Evolutionary conservation across 1,140 invertebrate genomes (phyloP).

Genomic region (Holotrichia oblita): DNA sequence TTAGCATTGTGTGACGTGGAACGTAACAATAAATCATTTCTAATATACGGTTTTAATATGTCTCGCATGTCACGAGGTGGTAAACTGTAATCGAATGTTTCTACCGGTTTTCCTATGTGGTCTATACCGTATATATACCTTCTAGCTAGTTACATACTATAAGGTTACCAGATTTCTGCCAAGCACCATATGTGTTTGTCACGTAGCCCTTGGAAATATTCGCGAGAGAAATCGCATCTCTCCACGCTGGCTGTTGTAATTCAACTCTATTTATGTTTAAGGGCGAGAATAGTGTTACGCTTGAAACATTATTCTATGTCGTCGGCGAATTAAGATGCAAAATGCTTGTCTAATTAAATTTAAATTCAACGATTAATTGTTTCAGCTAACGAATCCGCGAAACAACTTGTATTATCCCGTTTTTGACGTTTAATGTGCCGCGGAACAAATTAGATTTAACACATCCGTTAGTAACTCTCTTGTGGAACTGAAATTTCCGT

Average conservation of each 20-base stretch:
- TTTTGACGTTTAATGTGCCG: constrained; percentile 11
- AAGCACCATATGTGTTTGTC: constrained; percentile 18
- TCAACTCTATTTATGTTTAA: not conserved
- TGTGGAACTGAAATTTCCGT: not conserved
- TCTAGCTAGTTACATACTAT: not conserved
- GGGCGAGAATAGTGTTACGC: not conserved
- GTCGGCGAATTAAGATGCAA: constrained; percentile 26
- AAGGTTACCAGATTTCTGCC: constrained; percentile 3
- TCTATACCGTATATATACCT: not conserved
- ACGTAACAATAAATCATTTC: constrained; percentile 17
- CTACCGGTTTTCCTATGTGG: not conserved
- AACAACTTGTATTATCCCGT: constrained; percentile 23
- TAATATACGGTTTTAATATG: constrained; percentile 18
- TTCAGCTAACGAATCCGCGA: not conserved
- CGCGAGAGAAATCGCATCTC: constrained; percentile 14
- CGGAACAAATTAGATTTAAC: constrained; percentile 13
- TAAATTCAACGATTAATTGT: constrained; percentile 24
- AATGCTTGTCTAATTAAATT: constrained; percentile 25
- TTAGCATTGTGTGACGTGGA: constrained; percentile 16
- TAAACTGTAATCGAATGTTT: not conserved
- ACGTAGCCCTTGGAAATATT: constrained; percentile 11
- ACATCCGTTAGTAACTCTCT: constrained; percentile 4
- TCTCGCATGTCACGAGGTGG: not conserved
- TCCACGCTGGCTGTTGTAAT: not conserved
- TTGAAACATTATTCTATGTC: not conserved